These are phyloP conservation scores for Pemphredon lugubris DNA, from an alignment of 2,888 invertebrate species.

Conservation along the genomic window DNA sequence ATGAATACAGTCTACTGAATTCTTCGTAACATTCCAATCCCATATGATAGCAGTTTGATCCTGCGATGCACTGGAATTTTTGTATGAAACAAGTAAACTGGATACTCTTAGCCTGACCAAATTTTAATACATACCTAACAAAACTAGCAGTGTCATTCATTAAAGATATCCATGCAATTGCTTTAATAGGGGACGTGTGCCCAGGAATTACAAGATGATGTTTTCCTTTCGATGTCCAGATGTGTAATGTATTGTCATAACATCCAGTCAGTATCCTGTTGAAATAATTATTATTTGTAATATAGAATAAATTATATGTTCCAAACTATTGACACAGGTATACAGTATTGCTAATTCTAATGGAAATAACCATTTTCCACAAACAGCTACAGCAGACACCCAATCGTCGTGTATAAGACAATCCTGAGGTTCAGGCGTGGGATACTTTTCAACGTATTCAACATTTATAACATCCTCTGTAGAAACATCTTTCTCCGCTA, in stretches of 20 bases:
- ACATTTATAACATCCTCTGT: slow-evolving; percentile 93
- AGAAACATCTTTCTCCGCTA: slow-evolving; percentile 88
- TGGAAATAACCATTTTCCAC: slow-evolving; percentile 85
- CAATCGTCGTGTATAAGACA: slow-evolving; percentile 98
- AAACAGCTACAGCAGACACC: slow-evolving; percentile 93
- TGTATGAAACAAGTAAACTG: slow-evolving; percentile 2
- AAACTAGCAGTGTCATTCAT: slow-evolving; percentile 86
- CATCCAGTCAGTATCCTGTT: slow-evolving; percentile 93
- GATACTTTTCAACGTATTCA: slow-evolving; percentile 95
- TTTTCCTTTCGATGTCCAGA: slow-evolving; percentile 94
- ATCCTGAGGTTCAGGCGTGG: slow-evolving; percentile 95
- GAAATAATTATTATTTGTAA: neutral
- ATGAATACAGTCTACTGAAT: slow-evolving; percentile 90
- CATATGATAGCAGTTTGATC: slow-evolving; percentile 96
- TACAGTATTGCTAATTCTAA: neutral
- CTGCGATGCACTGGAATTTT: slow-evolving; percentile 88
- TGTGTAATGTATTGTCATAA: slow-evolving; percentile 95
- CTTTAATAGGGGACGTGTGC: slow-evolving; percentile 93
- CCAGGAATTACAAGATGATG: slow-evolving; percentile 92
- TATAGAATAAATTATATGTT: neutral
- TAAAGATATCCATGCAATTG: slow-evolving; percentile 91
- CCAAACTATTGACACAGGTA: neutral
- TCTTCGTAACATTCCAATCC: slow-evolving; percentile 90
- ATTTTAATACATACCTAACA: too few relatives aligned
- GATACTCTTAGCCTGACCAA: neutral